Percentiles rank a stretch among this genome's conserved stretches.
These are phyloP conservation scores for Orthonychiurus folsomi DNA, from an alignment of 2,888 invertebrate species.

Conservation along the genomic window DNA sequence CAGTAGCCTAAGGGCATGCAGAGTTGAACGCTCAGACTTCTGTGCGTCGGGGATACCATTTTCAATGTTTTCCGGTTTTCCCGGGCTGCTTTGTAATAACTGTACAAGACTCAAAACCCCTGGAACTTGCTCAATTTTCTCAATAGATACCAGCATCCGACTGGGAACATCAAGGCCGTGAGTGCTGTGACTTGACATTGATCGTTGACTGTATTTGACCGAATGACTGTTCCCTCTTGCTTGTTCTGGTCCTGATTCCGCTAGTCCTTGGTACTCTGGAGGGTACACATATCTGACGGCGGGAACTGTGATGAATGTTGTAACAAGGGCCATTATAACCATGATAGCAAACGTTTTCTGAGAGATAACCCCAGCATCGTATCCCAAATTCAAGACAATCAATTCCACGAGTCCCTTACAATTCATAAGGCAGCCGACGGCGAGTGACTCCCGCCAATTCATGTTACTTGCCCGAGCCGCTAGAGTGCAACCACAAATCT, in stretches of 20 bases:
- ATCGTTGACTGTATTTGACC: neutral
- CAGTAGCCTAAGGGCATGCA: conserved; percentile 22
- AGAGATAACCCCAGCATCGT: conserved; percentile 23
- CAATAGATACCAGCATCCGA: conserved; percentile 21
- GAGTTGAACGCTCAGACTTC: neutral
- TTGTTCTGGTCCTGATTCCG: neutral
- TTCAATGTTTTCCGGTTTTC: neutral
- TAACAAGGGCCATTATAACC: conserved; percentile 34
- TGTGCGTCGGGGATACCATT: neutral
- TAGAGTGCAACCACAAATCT: conserved; percentile 27
- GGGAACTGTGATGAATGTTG: conserved; percentile 28
- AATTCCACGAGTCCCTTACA: conserved; percentile 32
- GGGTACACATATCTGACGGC: conserved; percentile 25
- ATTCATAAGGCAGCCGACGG: conserved; percentile 30
- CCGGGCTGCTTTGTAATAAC: conserved; percentile 16
- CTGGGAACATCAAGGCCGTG: conserved; percentile 1
- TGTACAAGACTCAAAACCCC: conserved; percentile 24
- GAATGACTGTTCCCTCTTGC: conserved; percentile 3
- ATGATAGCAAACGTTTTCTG: conserved; percentile 30
- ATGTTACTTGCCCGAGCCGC: conserved; percentile 23
- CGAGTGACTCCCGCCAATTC: conserved; percentile 25
- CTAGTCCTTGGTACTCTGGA: conserved; percentile 15
- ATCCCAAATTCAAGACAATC: conserved; percentile 31
- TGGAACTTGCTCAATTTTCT: conserved; percentile 27
- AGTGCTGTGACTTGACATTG: neutral